Evolutionary conservation across 2,888 invertebrate genomes (phyloP).

Genomic region (Xestia c-nigrum): DNA sequence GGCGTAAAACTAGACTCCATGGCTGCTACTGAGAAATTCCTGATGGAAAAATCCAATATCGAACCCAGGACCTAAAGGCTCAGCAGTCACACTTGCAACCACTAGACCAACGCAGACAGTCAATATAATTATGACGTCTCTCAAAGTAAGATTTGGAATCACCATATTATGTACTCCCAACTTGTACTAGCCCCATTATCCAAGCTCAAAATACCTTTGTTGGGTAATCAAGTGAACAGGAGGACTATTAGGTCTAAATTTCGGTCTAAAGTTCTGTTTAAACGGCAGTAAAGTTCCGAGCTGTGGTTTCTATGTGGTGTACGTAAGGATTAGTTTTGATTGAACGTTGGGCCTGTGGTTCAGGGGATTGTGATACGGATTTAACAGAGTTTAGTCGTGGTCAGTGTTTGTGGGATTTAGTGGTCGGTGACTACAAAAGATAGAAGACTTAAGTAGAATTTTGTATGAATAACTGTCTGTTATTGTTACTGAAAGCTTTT

Average conservation of each 20-base stretch:
- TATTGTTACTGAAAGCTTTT: too few relatives aligned
- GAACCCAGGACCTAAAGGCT: too few relatives aligned
- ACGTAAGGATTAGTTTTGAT: constrained; percentile 51
- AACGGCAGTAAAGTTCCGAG: constrained; percentile 34
- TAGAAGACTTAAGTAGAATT: not conserved
- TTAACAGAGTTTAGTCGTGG: constrained; percentile 10
- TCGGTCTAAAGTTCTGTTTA: constrained; percentile 42
- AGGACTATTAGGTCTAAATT: constrained; percentile 48
- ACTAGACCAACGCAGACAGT: too few relatives aligned
- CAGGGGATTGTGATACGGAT: constrained; percentile 26
- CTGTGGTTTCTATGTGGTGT: constrained; percentile 37
- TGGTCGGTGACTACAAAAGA: not conserved
- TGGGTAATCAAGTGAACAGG: constrained; percentile 52
- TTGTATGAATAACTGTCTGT: not conserved
- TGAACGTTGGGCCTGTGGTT: constrained; percentile 41
- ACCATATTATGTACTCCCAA: not conserved
- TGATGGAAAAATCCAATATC: too few relatives aligned
- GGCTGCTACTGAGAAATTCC: too few relatives aligned
- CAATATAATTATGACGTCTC: not conserved
- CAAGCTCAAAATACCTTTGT: constrained; percentile 37
- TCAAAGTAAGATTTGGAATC: not conserved
- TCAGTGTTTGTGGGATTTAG: constrained; percentile 22
- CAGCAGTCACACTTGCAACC: too few relatives aligned
- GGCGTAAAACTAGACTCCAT: too few relatives aligned
- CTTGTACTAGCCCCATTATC: not conserved